phyloP scores from a whole-genome alignment of 2,888 invertebrate species.

The Ligdia adustata region DNA sequence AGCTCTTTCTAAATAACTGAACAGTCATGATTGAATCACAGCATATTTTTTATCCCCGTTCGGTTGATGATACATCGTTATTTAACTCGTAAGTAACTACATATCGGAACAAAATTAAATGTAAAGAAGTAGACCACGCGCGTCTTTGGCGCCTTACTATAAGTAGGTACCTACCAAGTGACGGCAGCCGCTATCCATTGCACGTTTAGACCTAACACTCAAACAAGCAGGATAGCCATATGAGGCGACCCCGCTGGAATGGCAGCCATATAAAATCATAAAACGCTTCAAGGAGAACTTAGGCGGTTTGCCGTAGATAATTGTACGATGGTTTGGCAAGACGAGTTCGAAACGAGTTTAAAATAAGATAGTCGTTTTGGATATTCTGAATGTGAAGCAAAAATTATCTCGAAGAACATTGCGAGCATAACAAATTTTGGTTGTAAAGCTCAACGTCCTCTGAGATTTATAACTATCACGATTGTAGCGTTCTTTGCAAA shows the following conservation, averaged over 20 bases:
- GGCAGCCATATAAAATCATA: constrained; percentile 21
- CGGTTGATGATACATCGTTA: constrained; percentile 12
- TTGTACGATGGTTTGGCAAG: constrained; percentile 31
- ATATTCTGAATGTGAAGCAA: constrained; percentile 8
- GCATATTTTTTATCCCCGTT: background rate
- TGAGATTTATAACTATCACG: constrained; percentile 16
- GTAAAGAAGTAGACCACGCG: constrained; percentile 39
- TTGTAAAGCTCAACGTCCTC: constrained; percentile 3
- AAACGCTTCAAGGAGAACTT: constrained; percentile 25
- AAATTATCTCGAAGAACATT: constrained; percentile 4
- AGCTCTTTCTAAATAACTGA: constrained; percentile 1
- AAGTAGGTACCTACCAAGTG: constrained; percentile 16
- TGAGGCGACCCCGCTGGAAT: constrained; percentile 37
- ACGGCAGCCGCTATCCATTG: constrained; percentile 45
- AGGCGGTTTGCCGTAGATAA: constrained; percentile 29
- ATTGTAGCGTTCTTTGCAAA: constrained; percentile 25
- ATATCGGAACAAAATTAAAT: constrained; percentile 32
- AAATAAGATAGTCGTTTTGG: constrained; percentile 18
- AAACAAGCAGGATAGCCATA: constrained; percentile 60
- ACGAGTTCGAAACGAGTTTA: constrained; percentile 34
- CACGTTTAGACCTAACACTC: constrained; percentile 56
- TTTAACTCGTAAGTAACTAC: constrained; percentile 14
- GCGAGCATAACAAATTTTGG: constrained; percentile 7
- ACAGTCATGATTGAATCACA: constrained; percentile 18
- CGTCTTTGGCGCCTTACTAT: constrained; percentile 50